A percentile compares a stretch with the other conserved stretches of the same genome.
phyloP scores from a whole-genome alignment of 1,140 invertebrate species.

The Centruroides vittatus region DNA sequence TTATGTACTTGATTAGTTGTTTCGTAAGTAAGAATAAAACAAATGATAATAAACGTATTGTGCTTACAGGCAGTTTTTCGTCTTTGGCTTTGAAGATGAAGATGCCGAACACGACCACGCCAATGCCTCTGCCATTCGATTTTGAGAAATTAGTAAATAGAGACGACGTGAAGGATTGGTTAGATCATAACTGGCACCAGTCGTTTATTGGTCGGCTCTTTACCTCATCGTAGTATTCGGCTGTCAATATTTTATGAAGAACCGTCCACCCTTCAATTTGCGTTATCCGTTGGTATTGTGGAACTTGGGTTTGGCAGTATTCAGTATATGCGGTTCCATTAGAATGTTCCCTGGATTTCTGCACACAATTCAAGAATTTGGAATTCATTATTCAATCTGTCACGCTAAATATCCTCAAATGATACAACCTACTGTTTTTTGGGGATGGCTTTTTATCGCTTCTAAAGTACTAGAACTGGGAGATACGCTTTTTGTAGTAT shows the following conservation, averaged over 20 bases:
- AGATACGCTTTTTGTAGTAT: constrained; percentile 90
- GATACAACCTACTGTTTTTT: constrained; percentile 79
- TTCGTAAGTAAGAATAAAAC: too few species aligned
- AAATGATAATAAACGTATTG: too few species aligned
- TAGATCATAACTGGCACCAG: constrained; percentile 87
- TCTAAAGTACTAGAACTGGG: constrained; percentile 86
- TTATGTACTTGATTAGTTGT: too few species aligned
- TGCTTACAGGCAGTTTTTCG: constrained; percentile 70
- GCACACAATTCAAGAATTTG: constrained; percentile 67
- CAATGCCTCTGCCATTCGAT: constrained; percentile 48
- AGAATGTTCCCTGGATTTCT: constrained; percentile 75
- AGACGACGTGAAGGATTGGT: constrained; percentile 67
- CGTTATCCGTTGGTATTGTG: constrained; percentile 69
- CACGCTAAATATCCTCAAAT: constrained; percentile 78
- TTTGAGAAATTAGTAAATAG: constrained; percentile 80
- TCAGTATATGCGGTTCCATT: constrained; percentile 82
- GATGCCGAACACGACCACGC: too few species aligned
- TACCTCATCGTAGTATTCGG: constrained; percentile 91
- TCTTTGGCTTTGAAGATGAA: too few species aligned
- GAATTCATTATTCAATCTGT: constrained; percentile 86
- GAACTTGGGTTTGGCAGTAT: constrained; percentile 80
- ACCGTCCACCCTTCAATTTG: constrained; percentile 71
- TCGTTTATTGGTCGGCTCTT: constrained; percentile 71
- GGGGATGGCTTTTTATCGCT: constrained; percentile 89
- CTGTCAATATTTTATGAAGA: constrained; percentile 77